Evolutionary conservation across 2,113 vertebrate genomes (phyloP), one percentile per base, ranked within the genome.

Genomic region (Glareola pratincola): DNA sequence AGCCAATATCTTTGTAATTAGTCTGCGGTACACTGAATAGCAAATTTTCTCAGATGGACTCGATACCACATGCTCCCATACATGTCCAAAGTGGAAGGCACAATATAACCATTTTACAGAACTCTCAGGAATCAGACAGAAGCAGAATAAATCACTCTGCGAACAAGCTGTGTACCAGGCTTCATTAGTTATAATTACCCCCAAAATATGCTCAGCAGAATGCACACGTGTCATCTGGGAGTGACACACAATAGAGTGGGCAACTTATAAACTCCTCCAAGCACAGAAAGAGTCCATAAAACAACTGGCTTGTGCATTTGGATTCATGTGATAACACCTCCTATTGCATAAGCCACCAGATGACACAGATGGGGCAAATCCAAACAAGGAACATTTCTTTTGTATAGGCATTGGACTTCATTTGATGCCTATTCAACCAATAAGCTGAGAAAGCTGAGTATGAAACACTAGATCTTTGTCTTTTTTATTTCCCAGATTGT

Each of bases 181-280:
- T 99, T 99, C 99, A 99, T 99, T 99, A 99, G 99, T 98, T 98
- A 98, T 99, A 99, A 99, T 99, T 99, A 99, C 98, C 98, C 98
- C 98, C 98, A 96, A 99, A 99, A 99, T 99, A 99, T 98, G 99
- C 98, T 98, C 97, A 96, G 98, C 98, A 99, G 98, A 98, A 99
- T 98, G 99, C 98, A 98, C 98, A 98, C 98, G 98, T 99, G 99
- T 99, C 99, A 99, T 99, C 98, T 99, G 99, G 98, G 98, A 98
- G 98, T 97, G 96, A 97, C 96, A 98, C 97, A 99, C 99, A 99
- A 99, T 99, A 97, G 98, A 97, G 95, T 73, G 89, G 98, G 98
- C 98, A 98, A 98, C 98, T 99, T 99, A 99, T 99, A 99, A 99
- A 99, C 99, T 99, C 98, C 98, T 98, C 96, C 96, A 98, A 98